A percentile compares a stretch with the other conserved stretches of the same genome.
These are phyloP conservation scores for Clepsis dumicolana DNA, from an alignment of 2,888 invertebrate genomes.

Conservation along the genomic window DNA sequence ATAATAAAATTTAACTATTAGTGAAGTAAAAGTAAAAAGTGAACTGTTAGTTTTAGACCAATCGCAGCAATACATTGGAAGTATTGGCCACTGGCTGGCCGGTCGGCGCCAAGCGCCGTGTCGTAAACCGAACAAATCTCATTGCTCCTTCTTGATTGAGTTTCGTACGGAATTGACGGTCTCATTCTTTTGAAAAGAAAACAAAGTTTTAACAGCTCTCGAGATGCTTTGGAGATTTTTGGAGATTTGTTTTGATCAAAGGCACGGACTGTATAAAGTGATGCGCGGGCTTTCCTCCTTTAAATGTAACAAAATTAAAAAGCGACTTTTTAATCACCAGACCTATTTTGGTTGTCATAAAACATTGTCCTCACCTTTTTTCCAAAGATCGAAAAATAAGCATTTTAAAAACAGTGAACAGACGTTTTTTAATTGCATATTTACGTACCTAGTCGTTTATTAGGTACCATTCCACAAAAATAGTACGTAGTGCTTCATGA, in stretches of 20 bases:
- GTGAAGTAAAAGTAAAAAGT: not conserved
- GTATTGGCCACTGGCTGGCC: constrained; percentile 42
- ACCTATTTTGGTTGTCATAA: not conserved
- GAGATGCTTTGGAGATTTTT: constrained; percentile 15
- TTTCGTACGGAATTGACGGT: constrained; percentile 44
- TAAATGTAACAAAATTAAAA: not conserved
- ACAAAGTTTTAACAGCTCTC: constrained; percentile 38
- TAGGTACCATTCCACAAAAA: too few species aligned
- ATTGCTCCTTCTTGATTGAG: constrained; percentile 49
- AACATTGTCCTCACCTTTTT: too few species aligned
- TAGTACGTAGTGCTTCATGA: too few species aligned
- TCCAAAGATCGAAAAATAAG: too few species aligned
- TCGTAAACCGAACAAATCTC: constrained; percentile 47
- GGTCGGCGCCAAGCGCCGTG: constrained; percentile 48
- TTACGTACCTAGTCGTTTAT: too few species aligned
- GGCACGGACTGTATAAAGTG: constrained; percentile 1
- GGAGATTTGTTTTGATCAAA: constrained; percentile 33
- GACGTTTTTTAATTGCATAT: too few species aligned
- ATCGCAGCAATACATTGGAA: constrained; percentile 39
- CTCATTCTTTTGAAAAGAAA: constrained; percentile 38
- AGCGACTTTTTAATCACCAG: constrained; percentile 1
- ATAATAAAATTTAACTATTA: too few species aligned
- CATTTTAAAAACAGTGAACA: too few species aligned
- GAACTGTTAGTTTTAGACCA: constrained; percentile 30
- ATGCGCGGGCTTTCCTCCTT: not conserved